Conservation (phyloP, 1,140 invertebrate species). For the Drosophila biarmipes region DNA sequence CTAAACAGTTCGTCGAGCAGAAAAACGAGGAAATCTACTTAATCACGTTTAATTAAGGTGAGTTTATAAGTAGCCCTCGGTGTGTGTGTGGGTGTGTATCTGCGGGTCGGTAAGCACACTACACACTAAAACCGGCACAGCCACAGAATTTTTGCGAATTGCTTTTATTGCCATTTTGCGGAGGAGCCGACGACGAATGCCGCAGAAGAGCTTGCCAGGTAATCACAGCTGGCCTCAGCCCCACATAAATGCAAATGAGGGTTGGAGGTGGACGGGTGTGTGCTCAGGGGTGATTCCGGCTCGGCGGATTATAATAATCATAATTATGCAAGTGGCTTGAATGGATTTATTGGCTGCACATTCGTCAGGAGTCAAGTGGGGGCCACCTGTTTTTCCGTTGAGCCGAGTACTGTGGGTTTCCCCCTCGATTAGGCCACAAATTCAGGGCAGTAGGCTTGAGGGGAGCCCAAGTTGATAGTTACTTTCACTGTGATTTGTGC, state of each 20-base stretch:
- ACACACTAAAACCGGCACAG: constrained; percentile 13
- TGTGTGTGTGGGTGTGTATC: constrained; percentile 31
- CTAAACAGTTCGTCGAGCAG: constrained; percentile 80
- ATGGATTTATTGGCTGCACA: constrained; percentile 78
- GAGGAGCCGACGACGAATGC: constrained; percentile 51
- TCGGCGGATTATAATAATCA: constrained; percentile 77
- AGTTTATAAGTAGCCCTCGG: constrained; percentile 72
- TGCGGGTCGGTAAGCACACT: constrained; percentile 9
- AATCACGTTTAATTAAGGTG: constrained; percentile 83
- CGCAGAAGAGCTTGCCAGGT: constrained; percentile 65
- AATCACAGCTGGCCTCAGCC: constrained; percentile 43
- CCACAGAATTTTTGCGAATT: constrained; percentile 66
- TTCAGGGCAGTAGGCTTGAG: neutral
- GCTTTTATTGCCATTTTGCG: constrained; percentile 73
- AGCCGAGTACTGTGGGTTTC: neutral
- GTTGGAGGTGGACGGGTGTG: constrained; percentile 62
- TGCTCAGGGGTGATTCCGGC: neutral
- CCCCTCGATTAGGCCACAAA: neutral
- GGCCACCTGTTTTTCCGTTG: neutral
- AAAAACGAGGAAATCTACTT: constrained; percentile 83
- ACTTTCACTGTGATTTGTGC: constrained; percentile 40
- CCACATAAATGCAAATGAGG: constrained; percentile 81
- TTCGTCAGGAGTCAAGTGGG: constrained; percentile 68
- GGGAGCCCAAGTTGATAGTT: neutral
- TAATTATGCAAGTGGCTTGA: constrained; percentile 72